A percentile compares a stretch with the other conserved stretches of the same genome.
These are phyloP conservation scores for Amitus sp. DNA, from an alignment of 2,888 invertebrate species.

Conservation along the genomic window DNA sequence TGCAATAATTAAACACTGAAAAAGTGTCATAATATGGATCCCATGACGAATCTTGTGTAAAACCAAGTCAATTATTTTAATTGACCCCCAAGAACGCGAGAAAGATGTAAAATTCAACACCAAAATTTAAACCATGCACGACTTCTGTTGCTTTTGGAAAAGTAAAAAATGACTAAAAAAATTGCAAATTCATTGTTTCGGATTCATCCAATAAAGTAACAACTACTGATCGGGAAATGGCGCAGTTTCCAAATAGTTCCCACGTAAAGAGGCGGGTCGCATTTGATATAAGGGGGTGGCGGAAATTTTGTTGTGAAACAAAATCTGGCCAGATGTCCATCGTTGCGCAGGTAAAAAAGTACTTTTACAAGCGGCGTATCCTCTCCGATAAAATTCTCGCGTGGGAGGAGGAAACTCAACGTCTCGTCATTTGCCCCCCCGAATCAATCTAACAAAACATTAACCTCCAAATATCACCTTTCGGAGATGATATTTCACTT, in stretches of 20 bases:
- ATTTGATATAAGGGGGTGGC: constrained; percentile 41
- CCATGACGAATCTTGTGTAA: too few relatives aligned
- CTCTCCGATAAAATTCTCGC: constrained; percentile 39
- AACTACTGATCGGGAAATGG: constrained; percentile 23
- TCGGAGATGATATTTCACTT: neutral
- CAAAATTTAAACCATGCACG: too few relatives aligned
- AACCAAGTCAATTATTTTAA: too few relatives aligned
- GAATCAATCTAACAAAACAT: constrained; percentile 51
- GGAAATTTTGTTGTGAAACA: constrained; percentile 55
- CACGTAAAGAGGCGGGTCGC: constrained; percentile 26
- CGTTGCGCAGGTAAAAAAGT: constrained; percentile 35
- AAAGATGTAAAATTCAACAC: too few relatives aligned
- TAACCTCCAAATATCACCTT: too few relatives aligned
- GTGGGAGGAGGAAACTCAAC: constrained; percentile 47
- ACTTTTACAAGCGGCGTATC: constrained; percentile 4
- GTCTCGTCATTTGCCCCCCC: constrained; percentile 57
- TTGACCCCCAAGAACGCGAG: too few relatives aligned
- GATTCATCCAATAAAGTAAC: too few relatives aligned
- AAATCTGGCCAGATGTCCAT: constrained; percentile 64
- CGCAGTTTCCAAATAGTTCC: constrained; percentile 18
- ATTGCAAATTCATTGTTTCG: too few relatives aligned
- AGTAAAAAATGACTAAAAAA: too few relatives aligned
- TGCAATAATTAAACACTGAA: too few relatives aligned
- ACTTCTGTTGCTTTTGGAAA: too few relatives aligned
- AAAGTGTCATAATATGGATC: too few relatives aligned